Conservation (phyloP, 2,888 invertebrate species). For the Oligia fasciuncula region DNA sequence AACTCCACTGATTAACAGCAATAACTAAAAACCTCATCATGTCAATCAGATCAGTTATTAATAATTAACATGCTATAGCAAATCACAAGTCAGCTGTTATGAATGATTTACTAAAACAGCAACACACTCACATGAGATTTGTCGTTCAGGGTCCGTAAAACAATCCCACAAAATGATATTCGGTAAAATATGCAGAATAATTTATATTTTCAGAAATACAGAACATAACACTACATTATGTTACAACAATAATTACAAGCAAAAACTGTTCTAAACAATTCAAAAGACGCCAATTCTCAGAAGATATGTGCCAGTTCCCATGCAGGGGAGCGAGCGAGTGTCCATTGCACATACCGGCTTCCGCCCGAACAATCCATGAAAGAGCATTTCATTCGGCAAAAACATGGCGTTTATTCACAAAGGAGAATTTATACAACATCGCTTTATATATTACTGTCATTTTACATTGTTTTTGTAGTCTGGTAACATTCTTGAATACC, state of each 20-base stretch:
- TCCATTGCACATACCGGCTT: slow-evolving; percentile 74
- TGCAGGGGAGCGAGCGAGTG: slow-evolving; percentile 68
- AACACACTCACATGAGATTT: background rate
- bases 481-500: slow-evolving; percentile 23
- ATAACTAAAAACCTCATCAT: background rate
- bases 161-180: background rate
- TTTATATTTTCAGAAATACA: slow-evolving; percentile 26
- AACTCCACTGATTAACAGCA: background rate
- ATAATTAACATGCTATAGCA: background rate
- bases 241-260: slow-evolving; percentile 61
- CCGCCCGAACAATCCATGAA: slow-evolving; percentile 51
- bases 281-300: slow-evolving; percentile 70
- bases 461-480: slow-evolving; percentile 34
- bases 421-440: slow-evolving; percentile 25
- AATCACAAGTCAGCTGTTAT: background rate
- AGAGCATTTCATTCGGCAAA: slow-evolving; percentile 55
- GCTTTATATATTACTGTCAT: slow-evolving; percentile 30
- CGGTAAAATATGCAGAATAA: background rate
- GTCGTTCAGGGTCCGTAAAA: slow-evolving; percentile 7
- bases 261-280: slow-evolving; percentile 65
- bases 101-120: background rate
- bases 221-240: slow-evolving; percentile 44
- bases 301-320: slow-evolving; percentile 82
- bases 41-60: background rate
- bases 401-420: slow-evolving; percentile 48